Evolutionary conservation across 2,888 invertebrate genomes (phyloP).

Genomic region (Cheilosia pagana): DNA sequence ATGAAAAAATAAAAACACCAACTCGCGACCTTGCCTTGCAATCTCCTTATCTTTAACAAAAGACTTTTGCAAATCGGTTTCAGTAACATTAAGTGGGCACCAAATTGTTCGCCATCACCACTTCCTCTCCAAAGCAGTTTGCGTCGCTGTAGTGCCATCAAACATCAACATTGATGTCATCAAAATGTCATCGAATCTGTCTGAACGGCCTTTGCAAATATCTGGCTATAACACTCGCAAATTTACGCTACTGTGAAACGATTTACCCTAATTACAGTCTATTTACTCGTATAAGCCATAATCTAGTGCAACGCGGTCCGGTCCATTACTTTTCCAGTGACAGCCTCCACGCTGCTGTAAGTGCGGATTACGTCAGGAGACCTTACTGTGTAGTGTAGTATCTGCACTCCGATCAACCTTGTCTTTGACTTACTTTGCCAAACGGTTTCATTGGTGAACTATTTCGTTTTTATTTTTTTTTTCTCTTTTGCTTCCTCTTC

Average conservation of each 20-base stretch:
- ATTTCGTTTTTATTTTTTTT: slow-evolving; percentile 1
- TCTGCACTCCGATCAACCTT: slow-evolving; percentile 50
- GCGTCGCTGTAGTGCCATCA: background rate
- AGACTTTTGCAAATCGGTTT: background rate
- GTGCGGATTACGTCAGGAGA: slow-evolving; percentile 28
- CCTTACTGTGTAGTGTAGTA: slow-evolving; percentile 12
- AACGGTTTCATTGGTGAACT: slow-evolving; percentile 43
- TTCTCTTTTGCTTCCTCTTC: slow-evolving; percentile 12
- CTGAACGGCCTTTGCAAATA: background rate
- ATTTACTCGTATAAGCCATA: slow-evolving; percentile 7
- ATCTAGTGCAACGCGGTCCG: slow-evolving; percentile 38
- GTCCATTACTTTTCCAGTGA: slow-evolving; percentile 27
- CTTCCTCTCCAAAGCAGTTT: slow-evolving; percentile 7
- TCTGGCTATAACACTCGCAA: background rate
- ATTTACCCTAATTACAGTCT: slow-evolving; percentile 23
- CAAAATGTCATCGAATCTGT: background rate
- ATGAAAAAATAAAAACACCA: no score
- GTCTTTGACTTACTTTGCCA: slow-evolving; percentile 58
- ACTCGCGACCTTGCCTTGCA: slow-evolving; percentile 9
- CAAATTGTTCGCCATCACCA: slow-evolving; percentile 3
- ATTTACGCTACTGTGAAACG: slow-evolving; percentile 3
- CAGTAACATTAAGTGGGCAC: background rate
- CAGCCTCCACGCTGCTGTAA: slow-evolving; percentile 19
- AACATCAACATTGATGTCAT: background rate
- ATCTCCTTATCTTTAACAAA: slow-evolving; percentile 31